Evolutionary conservation across 1,140 invertebrate genomes (phyloP).

Genomic region (Wiebesia pumilae): DNA sequence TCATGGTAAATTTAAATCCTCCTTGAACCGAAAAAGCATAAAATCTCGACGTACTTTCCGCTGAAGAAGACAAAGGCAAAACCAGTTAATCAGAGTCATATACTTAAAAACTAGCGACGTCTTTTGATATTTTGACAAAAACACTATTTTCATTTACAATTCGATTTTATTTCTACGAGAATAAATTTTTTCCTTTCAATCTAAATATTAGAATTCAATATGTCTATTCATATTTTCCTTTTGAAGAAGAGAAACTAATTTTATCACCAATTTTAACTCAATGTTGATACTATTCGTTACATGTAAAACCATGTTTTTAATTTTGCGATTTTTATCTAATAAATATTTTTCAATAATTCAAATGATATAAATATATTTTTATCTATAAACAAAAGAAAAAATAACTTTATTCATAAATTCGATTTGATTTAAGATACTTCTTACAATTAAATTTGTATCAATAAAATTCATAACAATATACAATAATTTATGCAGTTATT

Average conservation of each 20-base stretch:
- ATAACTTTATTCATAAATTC: too few relatives aligned
- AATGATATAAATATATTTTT: too few relatives aligned
- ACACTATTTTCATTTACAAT: too few relatives aligned
- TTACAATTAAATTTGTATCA: too few relatives aligned
- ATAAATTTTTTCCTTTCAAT: background rate
- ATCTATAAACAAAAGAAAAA: too few relatives aligned
- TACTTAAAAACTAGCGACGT: background rate
- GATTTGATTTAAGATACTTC: too few relatives aligned
- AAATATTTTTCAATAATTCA: too few relatives aligned
- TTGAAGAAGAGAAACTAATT: background rate
- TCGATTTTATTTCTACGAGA: background rate
- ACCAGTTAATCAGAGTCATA: background rate
- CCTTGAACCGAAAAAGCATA: background rate
- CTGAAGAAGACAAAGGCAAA: background rate
- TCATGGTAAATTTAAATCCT: constrained; percentile 30
- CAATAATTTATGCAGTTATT: too few relatives aligned
- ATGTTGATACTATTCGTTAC: too few relatives aligned
- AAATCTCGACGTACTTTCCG: background rate
- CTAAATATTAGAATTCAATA: background rate
- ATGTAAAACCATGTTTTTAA: too few relatives aligned
- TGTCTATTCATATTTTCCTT: background rate
- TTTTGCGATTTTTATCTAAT: too few relatives aligned
- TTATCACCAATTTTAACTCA: background rate
- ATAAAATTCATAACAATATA: too few relatives aligned
- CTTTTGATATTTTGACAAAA: constrained; percentile 32